Evolutionary conservation across 1,140 invertebrate genomes (phyloP), one percentile per base, ranked within the genome.

Genomic region (Steinernema feltiae): DNA sequence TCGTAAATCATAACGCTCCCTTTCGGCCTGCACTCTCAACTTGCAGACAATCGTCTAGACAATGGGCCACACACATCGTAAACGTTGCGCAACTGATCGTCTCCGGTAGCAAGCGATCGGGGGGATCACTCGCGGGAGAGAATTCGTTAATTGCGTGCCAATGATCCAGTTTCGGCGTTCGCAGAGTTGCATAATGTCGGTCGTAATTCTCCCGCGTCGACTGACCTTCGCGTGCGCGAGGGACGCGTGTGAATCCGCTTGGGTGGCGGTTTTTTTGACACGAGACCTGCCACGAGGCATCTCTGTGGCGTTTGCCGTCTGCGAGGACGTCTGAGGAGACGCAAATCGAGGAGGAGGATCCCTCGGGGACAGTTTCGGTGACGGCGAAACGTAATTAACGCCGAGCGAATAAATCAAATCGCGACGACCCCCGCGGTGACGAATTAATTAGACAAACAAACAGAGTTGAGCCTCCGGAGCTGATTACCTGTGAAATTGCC

Each of bases 11-110:
- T 17, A 63, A 63, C 53, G 53, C 15, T 21, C 12, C 24, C 53
- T 12, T 27, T 63, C 24, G 53, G 53, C 53, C 53, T 63, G 15
- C 41, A 12, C 41, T n/a, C 7, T n/a, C 41, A n/a, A 46, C 7
- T 41, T 41, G 7, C 7, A 41, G 35, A 41, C 35, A 41, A 41
- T 41, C 18, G 35, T 41, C 35, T 7, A 41, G 35, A 63, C 53
- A 63, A 63, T 17, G 53, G 41, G 24, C 53, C 53, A 12, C 53
- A 63, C 53, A 63, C 53, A 27, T 63, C 24, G 53, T 63, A 63
- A 63, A 63, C 41, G 53, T 63, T 12, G 53, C 53, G 53, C 53
- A 63, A 63, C 53, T n/a, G n/a, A n/a, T n/a, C n/a, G n/a, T n/a
- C n/a, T n/a, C n/a, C n/a, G n/a, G n/a, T n/a, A n/a, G n/a, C n/a